A percentile compares a stretch with the other conserved stretches of the same genome.
These are phyloP conservation scores for Coranthus polyacanthus DNA, from an alignment of 2,797 vertebrate genomes.

Conservation along the genomic window DNA sequence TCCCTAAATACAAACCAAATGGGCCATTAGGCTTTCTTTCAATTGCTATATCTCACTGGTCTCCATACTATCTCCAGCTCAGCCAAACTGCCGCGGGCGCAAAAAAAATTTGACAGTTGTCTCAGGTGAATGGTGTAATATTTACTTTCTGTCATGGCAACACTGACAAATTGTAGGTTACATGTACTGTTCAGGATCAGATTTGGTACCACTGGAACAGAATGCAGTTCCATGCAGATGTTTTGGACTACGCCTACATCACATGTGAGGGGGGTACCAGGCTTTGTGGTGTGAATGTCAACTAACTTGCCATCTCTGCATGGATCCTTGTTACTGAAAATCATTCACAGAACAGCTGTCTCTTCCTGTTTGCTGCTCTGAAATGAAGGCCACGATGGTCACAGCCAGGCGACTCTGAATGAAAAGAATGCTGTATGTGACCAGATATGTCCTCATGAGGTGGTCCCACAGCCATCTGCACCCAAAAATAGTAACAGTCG, in stretches of 20 bases:
- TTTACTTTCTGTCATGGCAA: conserved; percentile 60
- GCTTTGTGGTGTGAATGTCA: background rate
- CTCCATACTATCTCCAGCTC: conserved; percentile 27
- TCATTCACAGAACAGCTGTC: conserved; percentile 5
- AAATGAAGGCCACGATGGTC: conserved; percentile 30
- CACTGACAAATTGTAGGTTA: conserved; percentile 20
- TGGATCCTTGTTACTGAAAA: background rate
- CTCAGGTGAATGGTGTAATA: conserved; percentile 52
- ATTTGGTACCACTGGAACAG: conserved; percentile 12
- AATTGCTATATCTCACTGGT: conserved; percentile 38
- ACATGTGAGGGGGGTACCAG: background rate
- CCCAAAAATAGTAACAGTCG: conserved; percentile 38
- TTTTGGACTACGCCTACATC: conserved; percentile 1
- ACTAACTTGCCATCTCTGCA: conserved; percentile 4
- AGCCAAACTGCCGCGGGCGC: conserved; percentile 32
- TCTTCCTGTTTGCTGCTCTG: conserved; percentile 15
- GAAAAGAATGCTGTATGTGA: conserved; percentile 47
- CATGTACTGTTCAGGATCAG: conserved; percentile 2
- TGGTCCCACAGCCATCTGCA: conserved; percentile 37
- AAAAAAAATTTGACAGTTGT: conserved; percentile 31
- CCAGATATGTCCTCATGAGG: conserved; percentile 50
- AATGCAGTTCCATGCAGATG: conserved; percentile 6
- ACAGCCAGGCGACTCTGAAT: conserved; percentile 31
- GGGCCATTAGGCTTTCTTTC: conserved; percentile 30
- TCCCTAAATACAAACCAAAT: conserved; percentile 54